Percentiles rank a stretch among this genome's conserved stretches.
phyloP scores from a whole-genome alignment of 2,113 vertebrate genomes.

The Caloenas nicobarica region DNA sequence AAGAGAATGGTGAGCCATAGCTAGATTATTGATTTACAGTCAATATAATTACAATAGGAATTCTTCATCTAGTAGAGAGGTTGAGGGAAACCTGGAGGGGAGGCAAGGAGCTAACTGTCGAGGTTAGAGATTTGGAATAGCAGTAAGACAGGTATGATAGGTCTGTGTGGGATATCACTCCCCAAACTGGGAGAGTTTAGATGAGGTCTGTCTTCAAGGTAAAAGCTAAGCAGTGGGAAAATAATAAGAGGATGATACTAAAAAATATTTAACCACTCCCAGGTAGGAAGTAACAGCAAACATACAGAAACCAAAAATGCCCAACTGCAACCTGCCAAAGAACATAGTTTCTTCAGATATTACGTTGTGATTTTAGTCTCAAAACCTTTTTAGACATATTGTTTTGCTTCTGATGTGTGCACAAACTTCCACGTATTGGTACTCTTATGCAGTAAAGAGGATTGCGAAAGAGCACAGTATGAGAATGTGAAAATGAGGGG shows the following conservation, averaged over 20 bases:
- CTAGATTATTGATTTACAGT: background rate
- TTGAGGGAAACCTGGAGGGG: background rate
- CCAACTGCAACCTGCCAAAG: background rate
- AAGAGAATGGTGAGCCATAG: background rate
- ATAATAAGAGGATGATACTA: background rate
- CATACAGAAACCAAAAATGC: rapidly evolving
- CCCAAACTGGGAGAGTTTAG: background rate
- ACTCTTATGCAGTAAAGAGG: background rate
- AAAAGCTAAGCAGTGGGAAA: background rate
- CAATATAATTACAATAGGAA: background rate
- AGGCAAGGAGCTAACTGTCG: rapidly evolving
- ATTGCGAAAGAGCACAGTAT: background rate
- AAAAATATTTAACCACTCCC: background rate
- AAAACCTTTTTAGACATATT: background rate
- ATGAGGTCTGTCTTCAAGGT: background rate
- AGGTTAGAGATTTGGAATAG: background rate
- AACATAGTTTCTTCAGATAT: background rate
- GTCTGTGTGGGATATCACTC: background rate
- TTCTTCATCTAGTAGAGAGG: background rate
- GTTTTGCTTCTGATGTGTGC: background rate
- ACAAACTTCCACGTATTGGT: background rate
- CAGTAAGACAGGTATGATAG: background rate
- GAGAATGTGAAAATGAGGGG: background rate
- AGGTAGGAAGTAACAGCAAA: background rate
- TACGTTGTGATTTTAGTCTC: background rate